A percentile compares a stretch with the other conserved stretches of the same genome.
These are phyloP conservation scores for Wiebesia pumilae DNA, from an alignment of 1,140 invertebrate species.

Conservation along the genomic window DNA sequence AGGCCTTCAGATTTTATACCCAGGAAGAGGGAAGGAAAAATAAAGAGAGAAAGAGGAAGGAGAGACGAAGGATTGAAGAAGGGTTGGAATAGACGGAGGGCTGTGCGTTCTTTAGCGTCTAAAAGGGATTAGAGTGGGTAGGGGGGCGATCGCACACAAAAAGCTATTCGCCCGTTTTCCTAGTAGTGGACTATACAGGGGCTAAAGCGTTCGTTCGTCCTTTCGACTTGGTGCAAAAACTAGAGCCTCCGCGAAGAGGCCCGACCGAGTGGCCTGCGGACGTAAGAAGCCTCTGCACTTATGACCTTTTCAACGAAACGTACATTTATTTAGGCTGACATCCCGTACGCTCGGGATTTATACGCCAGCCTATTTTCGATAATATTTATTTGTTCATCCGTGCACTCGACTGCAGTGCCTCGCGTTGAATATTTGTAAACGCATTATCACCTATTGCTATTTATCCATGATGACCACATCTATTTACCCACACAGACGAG, in stretches of 20 bases:
- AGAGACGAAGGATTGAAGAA: slow-evolving; percentile 6
- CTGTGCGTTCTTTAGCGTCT: slow-evolving; percentile 36
- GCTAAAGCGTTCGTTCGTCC: neutral
- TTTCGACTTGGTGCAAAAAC: slow-evolving; percentile 23
- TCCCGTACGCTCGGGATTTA: neutral
- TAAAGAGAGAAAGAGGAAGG: neutral
- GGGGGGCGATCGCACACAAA: slow-evolving; percentile 31
- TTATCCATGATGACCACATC: too few species aligned
- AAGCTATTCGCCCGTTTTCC: slow-evolving; percentile 44
- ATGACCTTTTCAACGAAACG: neutral
- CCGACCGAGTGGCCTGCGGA: neutral
- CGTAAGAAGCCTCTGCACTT: neutral
- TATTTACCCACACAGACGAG: too few species aligned
- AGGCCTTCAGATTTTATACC: slow-evolving; percentile 13
- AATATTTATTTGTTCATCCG: neutral
- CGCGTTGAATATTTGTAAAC: too few species aligned
- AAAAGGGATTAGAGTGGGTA: slow-evolving; percentile 38
- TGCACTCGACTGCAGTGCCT: neutral
- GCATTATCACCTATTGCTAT: too few species aligned
- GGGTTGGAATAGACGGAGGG: neutral
- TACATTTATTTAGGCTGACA: neutral
- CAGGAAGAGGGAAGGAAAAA: neutral
- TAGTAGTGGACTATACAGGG: neutral
- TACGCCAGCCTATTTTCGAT: neutral
- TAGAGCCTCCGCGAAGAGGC: neutral